These are phyloP conservation scores for Oreochromis tanganicae DNA, from an alignment of 2,113 vertebrate species.

Conservation along the genomic window DNA sequence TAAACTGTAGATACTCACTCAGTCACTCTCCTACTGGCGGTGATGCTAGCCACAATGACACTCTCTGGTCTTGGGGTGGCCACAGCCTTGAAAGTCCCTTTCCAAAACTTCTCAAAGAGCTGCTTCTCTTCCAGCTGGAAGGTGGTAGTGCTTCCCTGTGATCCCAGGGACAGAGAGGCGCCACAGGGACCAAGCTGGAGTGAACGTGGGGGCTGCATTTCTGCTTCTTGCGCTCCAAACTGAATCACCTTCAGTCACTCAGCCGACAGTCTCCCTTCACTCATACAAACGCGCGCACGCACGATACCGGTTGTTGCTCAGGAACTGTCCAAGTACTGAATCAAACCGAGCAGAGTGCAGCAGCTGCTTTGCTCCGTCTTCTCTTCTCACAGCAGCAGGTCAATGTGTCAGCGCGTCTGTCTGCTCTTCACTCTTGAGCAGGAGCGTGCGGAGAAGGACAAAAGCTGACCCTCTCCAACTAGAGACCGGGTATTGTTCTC, in stretches of 20 bases:
- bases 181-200: slow-evolving; percentile 20
- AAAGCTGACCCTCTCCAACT: slow-evolving; percentile 55
- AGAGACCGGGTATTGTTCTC: slow-evolving; percentile 61
- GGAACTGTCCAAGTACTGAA: slow-evolving; percentile 80
- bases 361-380: neutral
- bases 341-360: neutral
- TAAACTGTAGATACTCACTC: slow-evolving; percentile 69
- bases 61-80: slow-evolving; percentile 91
- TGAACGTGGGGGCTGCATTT: slow-evolving; percentile 38
- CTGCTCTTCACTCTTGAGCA: slow-evolving; percentile 15
- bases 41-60: slow-evolving; percentile 91
- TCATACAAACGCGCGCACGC: neutral
- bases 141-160: slow-evolving; percentile 59
- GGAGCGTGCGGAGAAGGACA: slow-evolving; percentile 31
- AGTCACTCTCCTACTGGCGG: slow-evolving; percentile 77
- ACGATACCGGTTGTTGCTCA: neutral
- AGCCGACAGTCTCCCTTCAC: neutral
- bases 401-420: slow-evolving; percentile 49
- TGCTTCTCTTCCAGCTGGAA: slow-evolving; percentile 87
- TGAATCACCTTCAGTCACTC: neutral
- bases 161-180: slow-evolving; percentile 18
- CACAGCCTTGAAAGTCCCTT: slow-evolving; percentile 94
- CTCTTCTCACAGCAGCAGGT: slow-evolving; percentile 39
- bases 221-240: neutral
- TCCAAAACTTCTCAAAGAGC: slow-evolving; percentile 99